phyloP scores from a whole-genome alignment of 2,888 invertebrate species.

The Mystacides longicornis region DNA sequence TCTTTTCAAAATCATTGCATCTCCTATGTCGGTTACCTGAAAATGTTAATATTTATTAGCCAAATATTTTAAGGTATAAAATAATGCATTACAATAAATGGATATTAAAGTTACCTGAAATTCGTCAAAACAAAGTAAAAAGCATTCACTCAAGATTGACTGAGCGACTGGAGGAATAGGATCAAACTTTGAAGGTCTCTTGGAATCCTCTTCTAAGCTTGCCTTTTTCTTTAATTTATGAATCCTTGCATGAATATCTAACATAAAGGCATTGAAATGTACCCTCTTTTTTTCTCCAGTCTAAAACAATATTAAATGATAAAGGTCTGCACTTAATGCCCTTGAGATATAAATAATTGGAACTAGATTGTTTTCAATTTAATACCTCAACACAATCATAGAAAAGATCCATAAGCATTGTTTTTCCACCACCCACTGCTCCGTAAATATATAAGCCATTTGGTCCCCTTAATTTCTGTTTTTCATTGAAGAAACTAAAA shows the following conservation, averaged over 20 bases:
- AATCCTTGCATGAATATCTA: slow-evolving; percentile 85
- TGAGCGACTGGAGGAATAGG: slow-evolving; percentile 92
- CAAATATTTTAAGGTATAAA: not conserved
- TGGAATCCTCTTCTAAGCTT: slow-evolving; percentile 42
- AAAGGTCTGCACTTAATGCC: not conserved
- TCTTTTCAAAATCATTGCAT: slow-evolving; percentile 97
- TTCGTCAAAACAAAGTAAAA: slow-evolving; percentile 96
- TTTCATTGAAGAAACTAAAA: slow-evolving; percentile 36
- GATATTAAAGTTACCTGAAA: slow-evolving; percentile 69
- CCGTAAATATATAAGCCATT: slow-evolving; percentile 85
- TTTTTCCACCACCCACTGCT: slow-evolving; percentile 93
- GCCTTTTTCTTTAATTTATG: slow-evolving; percentile 71
- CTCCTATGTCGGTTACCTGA: slow-evolving; percentile 94
- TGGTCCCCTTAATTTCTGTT: slow-evolving; percentile 47
- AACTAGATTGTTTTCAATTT: too few species aligned
- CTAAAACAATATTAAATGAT: slow-evolving; percentile 36
- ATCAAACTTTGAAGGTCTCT: slow-evolving; percentile 71
- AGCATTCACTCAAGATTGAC: slow-evolving; percentile 74
- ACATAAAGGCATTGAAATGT: slow-evolving; percentile 97
- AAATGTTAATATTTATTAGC: too few species aligned
- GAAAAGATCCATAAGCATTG: slow-evolving; percentile 98
- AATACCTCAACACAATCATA: slow-evolving; percentile 56
- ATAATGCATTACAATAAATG: not conserved
- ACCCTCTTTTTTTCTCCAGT: slow-evolving; percentile 68
- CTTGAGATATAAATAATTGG: too few species aligned